Evolutionary conservation across 2,888 invertebrate genomes (phyloP), one percentile per base, ranked within the genome.

Genomic region (Ceramica pisi): DNA sequence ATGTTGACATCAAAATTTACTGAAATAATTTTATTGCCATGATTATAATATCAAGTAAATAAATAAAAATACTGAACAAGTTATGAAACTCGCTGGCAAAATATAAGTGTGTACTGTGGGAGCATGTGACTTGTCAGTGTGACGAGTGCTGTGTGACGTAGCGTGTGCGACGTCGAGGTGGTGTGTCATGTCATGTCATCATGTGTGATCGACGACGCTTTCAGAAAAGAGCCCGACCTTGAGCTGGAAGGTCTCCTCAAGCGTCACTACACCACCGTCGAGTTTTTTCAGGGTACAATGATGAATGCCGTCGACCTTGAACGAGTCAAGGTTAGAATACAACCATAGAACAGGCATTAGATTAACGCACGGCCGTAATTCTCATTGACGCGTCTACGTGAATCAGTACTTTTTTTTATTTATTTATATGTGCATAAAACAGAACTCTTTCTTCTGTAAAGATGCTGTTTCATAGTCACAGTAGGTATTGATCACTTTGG

Each of bases 271-370:
- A 99, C 99, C 93, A 99, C 99, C 96, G 99, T 99, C 97, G 99
- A 99, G 98, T 99, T 99, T 98, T 99, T 99, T 98, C 99, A 99
- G 98, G 99, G 99, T 96, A 99, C 99, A 96, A 99, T 99, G 97
- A 99, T 99, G 99, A 99, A 99, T 97, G 99, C 99, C 93, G 99
- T 99, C 97, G 99, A 99, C 97, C 98, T 99, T 97, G 99, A 99
- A 96, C 97, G 99, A 97, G 99, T 99, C 97, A 99, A 99, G 98
- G 99, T 99, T 98, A 97, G 97, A 94, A 93, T 93, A 93, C 93
- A 93, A 94, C 92, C 92, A 91, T 95, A 96, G 94, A 88, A 90
- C 94, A 94, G 96, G 94, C 95, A 94, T 95, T 96, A 96, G 96
- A 93, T 90, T 90, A 91, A 88, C 92, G 96, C 96, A 96, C 96